Conservation (phyloP, 2,113 vertebrate species). For the Archilochus colubris region DNA sequence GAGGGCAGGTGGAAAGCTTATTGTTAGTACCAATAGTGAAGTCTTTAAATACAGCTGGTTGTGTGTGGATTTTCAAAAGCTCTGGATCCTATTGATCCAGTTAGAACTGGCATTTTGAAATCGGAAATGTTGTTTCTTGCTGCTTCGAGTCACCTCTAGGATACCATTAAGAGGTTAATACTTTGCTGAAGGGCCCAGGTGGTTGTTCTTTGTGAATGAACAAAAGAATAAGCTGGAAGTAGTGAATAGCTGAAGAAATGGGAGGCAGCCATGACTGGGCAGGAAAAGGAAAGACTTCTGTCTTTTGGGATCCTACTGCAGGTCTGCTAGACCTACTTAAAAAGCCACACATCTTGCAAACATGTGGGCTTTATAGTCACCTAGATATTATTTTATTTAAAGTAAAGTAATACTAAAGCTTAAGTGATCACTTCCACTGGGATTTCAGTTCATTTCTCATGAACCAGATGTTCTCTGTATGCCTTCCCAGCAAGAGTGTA, state of each 20-base stretch:
- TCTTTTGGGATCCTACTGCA: background rate
- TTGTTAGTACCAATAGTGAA: background rate
- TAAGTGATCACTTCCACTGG: background rate
- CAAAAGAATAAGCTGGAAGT: background rate
- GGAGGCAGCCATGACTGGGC: background rate
- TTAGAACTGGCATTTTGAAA: background rate
- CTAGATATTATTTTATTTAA: background rate
- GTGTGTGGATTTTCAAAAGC: background rate
- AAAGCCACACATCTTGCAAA: background rate
- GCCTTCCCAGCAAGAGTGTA: background rate
- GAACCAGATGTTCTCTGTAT: background rate
- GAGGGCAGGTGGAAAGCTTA: background rate
- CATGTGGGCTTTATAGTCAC: background rate
- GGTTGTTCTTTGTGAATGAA: background rate
- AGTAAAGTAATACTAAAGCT: background rate
- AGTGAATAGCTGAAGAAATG: background rate
- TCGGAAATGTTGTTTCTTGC: background rate
- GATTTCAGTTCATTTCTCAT: background rate
- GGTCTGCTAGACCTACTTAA: background rate
- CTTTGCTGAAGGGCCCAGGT: background rate
- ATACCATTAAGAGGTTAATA: background rate
- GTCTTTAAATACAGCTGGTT: background rate
- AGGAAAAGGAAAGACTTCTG: background rate
- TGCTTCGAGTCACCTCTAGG: background rate
- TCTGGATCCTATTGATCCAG: background rate